Evolutionary conservation across 1,140 invertebrate species (phyloP).

Genomic region (Wasmannia auropunctata): DNA sequence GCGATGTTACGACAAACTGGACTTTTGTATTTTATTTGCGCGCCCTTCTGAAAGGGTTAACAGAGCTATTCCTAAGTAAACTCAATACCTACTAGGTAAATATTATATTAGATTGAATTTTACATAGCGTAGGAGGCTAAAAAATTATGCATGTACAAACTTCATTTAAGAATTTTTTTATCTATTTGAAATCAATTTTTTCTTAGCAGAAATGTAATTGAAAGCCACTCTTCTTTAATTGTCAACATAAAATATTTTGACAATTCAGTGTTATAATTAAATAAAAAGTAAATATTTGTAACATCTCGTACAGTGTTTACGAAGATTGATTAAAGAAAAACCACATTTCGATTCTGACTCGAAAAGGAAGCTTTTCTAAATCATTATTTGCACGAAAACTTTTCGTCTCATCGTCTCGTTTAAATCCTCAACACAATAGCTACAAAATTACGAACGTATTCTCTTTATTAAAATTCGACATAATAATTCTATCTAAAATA

Average conservation of each 20-base stretch:
- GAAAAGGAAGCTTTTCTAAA: neutral
- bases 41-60: neutral
- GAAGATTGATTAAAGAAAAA: neutral
- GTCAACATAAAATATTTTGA: neutral
- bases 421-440: neutral
- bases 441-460: neutral
- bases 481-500: neutral
- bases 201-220: neutral
- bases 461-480: neutral
- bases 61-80: neutral
- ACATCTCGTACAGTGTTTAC: neutral
- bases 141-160: neutral
- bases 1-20: slow-evolving; percentile 20
- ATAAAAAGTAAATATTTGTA: neutral
- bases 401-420: neutral
- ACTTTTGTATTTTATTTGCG: neutral
- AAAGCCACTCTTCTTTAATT: neutral
- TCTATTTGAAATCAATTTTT: neutral
- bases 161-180: neutral
- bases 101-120: neutral
- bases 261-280: neutral
- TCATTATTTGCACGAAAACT: neutral
- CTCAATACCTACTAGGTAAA: neutral
- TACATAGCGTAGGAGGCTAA: neutral
- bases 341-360: neutral